Base-by-base conservation (phyloP, 2,113 vertebrate genomes). In the Pycnonotus jocosus region DNA sequence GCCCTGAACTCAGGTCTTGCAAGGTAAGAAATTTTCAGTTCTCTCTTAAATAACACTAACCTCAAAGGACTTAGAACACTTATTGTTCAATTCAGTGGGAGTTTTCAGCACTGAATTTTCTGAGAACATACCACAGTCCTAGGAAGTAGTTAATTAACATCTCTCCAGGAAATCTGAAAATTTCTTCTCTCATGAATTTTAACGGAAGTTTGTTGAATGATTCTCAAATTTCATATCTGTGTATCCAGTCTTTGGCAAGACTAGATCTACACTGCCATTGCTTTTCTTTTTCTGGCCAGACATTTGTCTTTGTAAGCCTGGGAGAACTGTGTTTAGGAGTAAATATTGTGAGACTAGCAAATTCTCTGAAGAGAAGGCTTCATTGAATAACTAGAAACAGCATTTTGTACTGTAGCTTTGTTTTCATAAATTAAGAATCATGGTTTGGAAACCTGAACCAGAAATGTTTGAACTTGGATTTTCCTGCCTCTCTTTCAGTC, bases 91-190 rank as follows among this genome's bases (percentile, higher is more conserved):
- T 44, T 38, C 80, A 71, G 77, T 73, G 47, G 40, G 70, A 90
- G 27, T 53, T 76, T 28, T 51, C n/a, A 38, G 80, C 47, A 66
- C 3, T 31, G 47, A 76, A 12, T 65, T 83, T 83, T 85, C 80
- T 78, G 61, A 76, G 57, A 81, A 54, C 15, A 68, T 38, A 35
- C n/a, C 58, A 77, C 38, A 28, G 56, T 72, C 69, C 88, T 77
- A 70, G 62, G 69, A 95, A 95, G 51, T 5, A 87, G 35, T 86
- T 95, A 93, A 76, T 88, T 80, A 95, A 77, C 53, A 53, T 61
- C 48, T 60, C 77, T 44, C 74, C 66, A 77, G 60, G 76, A 89
- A 53, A 42, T 42, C 33, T 35, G 56, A 54, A 81, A 25, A 71
- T 31, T 83, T 71, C 30, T 51, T 44, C 19, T 81, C 66, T 81